These are phyloP conservation scores for Aulostomus chinensis DNA, from an alignment of 2,797 vertebrate genomes.

Conservation along the genomic window DNA sequence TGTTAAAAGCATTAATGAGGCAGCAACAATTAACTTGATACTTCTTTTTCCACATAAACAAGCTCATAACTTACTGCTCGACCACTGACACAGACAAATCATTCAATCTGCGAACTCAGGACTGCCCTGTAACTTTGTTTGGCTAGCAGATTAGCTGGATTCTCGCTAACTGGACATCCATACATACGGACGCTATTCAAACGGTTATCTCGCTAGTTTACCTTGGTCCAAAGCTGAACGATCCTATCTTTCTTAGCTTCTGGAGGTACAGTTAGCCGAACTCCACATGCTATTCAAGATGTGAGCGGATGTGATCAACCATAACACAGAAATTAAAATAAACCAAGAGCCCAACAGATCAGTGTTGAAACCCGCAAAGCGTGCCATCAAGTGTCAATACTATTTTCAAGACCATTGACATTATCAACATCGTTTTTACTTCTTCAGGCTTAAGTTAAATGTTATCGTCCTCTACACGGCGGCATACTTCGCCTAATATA, in stretches of 20 bases:
- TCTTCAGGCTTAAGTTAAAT: neutral
- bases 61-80: neutral
- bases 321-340: neutral
- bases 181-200: constrained; percentile 13
- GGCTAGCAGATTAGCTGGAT: constrained; percentile 34
- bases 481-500: too few relatives aligned
- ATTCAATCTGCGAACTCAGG: constrained; percentile 13
- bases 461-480: neutral
- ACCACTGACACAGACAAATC: neutral
- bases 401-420: constrained; percentile 15
- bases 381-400: constrained; percentile 43
- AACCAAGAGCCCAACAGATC: constrained; percentile 32
- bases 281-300: neutral
- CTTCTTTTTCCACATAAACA: neutral
- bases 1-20: too few relatives aligned
- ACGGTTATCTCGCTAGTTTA: constrained; percentile 1
- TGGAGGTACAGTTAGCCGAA: neutral
- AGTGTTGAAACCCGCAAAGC: constrained; percentile 23
- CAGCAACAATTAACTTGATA: neutral
- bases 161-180: constrained; percentile 16
- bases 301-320: neutral
- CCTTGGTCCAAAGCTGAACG: constrained; percentile 3
- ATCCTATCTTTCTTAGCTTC: neutral
- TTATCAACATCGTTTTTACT: constrained; percentile 1
- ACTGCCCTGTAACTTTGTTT: constrained; percentile 60